Base-by-base conservation (phyloP, 1,140 invertebrate genomes). In the Drosophila yakuba region DNA sequence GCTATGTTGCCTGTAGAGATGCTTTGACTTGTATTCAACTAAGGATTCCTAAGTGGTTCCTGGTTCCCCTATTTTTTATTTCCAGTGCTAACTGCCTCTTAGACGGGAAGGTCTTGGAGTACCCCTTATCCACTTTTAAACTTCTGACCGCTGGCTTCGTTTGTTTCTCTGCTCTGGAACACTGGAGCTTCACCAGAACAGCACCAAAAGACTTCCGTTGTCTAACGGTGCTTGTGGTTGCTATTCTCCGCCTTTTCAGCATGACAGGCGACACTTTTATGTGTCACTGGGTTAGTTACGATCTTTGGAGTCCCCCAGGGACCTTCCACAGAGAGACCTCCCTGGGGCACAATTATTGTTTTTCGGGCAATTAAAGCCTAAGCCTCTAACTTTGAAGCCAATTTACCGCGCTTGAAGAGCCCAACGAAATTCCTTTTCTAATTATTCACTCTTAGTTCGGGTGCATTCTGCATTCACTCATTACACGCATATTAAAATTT, bases 401-500 rank as follows among this genome's bases (percentile, higher is more conserved):
- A 50, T 52, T 52, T 32, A 12, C 10, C 15, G 1, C 50, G 32
- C 32, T 14, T 15, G 0, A 5, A 36, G 32, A 20, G 32, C 5
- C 17, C 20, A 0, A 4, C 8, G 57, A 39, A 86, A 85, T 85
- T 74, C 64, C n/a, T 71, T 81, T 85, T 74, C 74, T 86, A 86
- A 85, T 85, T 85, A 85, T 74, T 80, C 35, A 64, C 66, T 68
- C 77, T 80, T 84, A 73, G 68, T 72, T 61, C 47, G 64, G 57
- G 39, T 55, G 63, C 82, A 84, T 84, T 88, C 83, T 89, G 83
- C 84, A 79, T 66, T 51, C 76, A 72, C 85, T 90, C 78, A 90
- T 90, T 90, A 90, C 85, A 90, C 85, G 85, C 85, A 82, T 90
- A 90, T 90, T 90, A 90, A 90, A 90, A 90, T 90, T 90, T 90